Conservation (phyloP, 1,140 invertebrate genomes). For the Patella vulgata region DNA sequence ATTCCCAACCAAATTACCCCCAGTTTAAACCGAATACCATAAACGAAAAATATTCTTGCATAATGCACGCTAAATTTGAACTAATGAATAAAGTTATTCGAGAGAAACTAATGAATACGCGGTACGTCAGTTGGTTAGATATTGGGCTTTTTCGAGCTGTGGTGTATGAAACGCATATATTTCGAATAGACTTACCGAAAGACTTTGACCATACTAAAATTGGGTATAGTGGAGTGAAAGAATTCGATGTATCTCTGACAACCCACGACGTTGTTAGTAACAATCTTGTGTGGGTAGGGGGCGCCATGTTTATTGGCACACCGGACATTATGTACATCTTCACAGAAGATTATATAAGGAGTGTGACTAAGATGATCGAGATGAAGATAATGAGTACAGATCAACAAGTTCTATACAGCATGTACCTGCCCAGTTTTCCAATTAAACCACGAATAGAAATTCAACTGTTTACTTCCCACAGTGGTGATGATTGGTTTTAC, state of each 20-base stretch:
- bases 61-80: conserved; percentile 57
- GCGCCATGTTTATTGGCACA: conserved; percentile 37
- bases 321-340: conserved; percentile 27
- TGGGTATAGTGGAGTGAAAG: conserved; percentile 35
- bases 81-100: conserved; percentile 33
- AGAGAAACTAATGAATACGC: conserved; percentile 30
- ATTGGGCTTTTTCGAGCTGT: conserved; percentile 49
- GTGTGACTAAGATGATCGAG: conserved; percentile 40
- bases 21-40: conserved; percentile 49
- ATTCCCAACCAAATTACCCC: conserved; percentile 41
- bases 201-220: conserved; percentile 38
- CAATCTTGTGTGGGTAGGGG: conserved; percentile 47
- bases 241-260: conserved; percentile 6
- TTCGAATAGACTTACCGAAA: conserved; percentile 34
- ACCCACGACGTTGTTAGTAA: conserved; percentile 22
- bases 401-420: conserved; percentile 52
- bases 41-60: conserved; percentile 40
- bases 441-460: conserved; percentile 41
- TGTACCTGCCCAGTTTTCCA: conserved; percentile 38
- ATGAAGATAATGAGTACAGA: conserved; percentile 49
- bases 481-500: conserved; percentile 48
- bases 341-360: conserved; percentile 42
- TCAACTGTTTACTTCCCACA: conserved; percentile 37
- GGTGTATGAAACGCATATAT: conserved; percentile 13
- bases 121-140: conserved; percentile 50